phyloP scores from a whole-genome alignment of 2,888 invertebrate genomes.

The Ophion slaviceki region DNA sequence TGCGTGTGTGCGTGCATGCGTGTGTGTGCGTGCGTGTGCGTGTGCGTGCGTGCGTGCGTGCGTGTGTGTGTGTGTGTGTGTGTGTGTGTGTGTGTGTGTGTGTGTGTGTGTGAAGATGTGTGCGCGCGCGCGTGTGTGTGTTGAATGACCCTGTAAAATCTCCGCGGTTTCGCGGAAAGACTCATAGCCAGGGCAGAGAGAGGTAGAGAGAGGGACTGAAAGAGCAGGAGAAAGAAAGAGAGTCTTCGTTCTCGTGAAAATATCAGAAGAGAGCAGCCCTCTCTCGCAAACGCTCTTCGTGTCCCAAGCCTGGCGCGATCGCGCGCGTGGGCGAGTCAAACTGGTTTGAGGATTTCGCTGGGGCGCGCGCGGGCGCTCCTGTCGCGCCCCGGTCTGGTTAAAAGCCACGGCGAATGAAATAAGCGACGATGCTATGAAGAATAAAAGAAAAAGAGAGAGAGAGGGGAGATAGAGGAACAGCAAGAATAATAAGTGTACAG shows the following conservation, averaged over 20 bases:
- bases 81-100: too few relatives aligned
- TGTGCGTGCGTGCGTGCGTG: too few relatives aligned
- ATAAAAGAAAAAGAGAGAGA: slow-evolving; percentile 20
- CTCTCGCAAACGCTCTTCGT: slow-evolving; percentile 21
- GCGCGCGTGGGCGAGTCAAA: slow-evolving; percentile 73
- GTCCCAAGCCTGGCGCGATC: slow-evolving; percentile 50
- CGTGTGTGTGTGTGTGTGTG: too few relatives aligned
- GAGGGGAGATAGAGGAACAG: slow-evolving; percentile 14
- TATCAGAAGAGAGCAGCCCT: slow-evolving; percentile 30
- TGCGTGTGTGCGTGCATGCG: too few relatives aligned
- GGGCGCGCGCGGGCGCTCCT: slow-evolving; percentile 53
- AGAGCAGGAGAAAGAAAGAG: background rate
- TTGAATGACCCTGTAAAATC: background rate
- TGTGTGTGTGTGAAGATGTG: too few relatives aligned
- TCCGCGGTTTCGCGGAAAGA: slow-evolving; percentile 1
- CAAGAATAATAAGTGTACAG: background rate
- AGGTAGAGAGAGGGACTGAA: background rate
- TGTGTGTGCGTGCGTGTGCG: too few relatives aligned
- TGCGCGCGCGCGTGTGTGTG: too few relatives aligned
- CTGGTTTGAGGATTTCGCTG: slow-evolving; percentile 68
- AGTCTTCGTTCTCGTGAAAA: slow-evolving; percentile 6
- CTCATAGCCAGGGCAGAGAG: background rate
- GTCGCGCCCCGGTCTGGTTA: slow-evolving; percentile 58
- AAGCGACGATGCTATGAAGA: slow-evolving; percentile 39
- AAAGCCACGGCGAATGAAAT: slow-evolving; percentile 61